Evolutionary conservation across 2,797 vertebrate species (phyloP).

Genomic region (Masticophis lateralis): DNA sequence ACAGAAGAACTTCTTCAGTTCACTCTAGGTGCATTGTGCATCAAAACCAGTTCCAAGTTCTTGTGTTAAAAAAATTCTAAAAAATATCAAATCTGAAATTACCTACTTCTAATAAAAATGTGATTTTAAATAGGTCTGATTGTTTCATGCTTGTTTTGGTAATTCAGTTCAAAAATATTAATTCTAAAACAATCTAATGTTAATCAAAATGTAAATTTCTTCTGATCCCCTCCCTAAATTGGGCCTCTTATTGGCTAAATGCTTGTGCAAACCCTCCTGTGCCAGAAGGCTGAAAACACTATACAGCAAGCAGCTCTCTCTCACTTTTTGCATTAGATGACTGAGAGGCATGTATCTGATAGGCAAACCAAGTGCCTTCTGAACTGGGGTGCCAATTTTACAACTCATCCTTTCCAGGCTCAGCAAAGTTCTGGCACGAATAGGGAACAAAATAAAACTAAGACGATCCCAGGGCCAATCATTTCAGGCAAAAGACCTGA

Average conservation of each 20-base stretch:
- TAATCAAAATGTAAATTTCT: background rate
- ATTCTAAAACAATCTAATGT: background rate
- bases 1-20: background rate
- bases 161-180: background rate
- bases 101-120: slow-evolving; percentile 14
- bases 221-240: background rate
- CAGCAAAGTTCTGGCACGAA: background rate
- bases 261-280: background rate
- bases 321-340: background rate
- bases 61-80: background rate
- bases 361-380: background rate
- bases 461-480: background rate
- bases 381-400: background rate
- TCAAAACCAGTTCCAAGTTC: background rate
- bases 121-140: slow-evolving; percentile 10
- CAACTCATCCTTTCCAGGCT: background rate
- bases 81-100: slow-evolving; percentile 10
- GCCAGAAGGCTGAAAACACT: background rate
- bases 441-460: background rate
- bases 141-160: slow-evolving; percentile 25
- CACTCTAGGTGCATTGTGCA: background rate
- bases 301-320: background rate
- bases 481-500: background rate
- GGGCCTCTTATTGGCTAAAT: background rate
- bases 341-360: background rate